These are phyloP conservation scores for Priocnemis perturbator DNA, from an alignment of 2,888 invertebrate species.

Conservation along the genomic window DNA sequence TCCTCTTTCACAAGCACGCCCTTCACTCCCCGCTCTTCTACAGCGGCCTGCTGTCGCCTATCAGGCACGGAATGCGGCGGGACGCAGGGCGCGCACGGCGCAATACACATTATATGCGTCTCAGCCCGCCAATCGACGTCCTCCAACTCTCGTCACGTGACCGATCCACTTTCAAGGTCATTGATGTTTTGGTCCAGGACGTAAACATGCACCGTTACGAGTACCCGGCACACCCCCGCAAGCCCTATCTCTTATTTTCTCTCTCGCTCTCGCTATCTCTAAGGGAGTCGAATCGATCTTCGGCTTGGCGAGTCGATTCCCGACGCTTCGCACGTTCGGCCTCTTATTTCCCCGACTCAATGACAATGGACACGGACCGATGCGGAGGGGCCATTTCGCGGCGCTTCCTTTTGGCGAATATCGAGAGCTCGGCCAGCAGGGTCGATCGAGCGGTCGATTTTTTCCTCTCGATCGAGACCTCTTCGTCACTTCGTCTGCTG, in stretches of 20 bases:
- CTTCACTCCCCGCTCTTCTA: conserved; percentile 9
- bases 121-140: conserved; percentile 49
- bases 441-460: too few relatives aligned
- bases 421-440: too few relatives aligned
- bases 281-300: conserved; percentile 12
- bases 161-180: conserved; percentile 70
- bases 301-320: conserved; percentile 3
- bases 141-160: conserved; percentile 62
- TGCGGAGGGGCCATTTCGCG: too few relatives aligned
- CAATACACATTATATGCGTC: conserved; percentile 52
- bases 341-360: too few relatives aligned
- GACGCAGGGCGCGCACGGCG: conserved; percentile 54
- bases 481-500: too few relatives aligned
- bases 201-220: conserved; percentile 57
- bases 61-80: conserved; percentile 45
- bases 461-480: too few relatives aligned
- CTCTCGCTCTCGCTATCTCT: too few relatives aligned
- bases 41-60: conserved; percentile 32
- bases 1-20: conserved; percentile 15
- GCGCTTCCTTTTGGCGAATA: too few relatives aligned
- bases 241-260: too few relatives aligned
- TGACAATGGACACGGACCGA: too few relatives aligned
- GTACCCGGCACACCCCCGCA: neutral
- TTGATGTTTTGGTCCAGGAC: conserved; percentile 70
- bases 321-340: neutral